phyloP scores from a whole-genome alignment of 2,797 vertebrate genomes.

The Acomys russatus region DNA sequence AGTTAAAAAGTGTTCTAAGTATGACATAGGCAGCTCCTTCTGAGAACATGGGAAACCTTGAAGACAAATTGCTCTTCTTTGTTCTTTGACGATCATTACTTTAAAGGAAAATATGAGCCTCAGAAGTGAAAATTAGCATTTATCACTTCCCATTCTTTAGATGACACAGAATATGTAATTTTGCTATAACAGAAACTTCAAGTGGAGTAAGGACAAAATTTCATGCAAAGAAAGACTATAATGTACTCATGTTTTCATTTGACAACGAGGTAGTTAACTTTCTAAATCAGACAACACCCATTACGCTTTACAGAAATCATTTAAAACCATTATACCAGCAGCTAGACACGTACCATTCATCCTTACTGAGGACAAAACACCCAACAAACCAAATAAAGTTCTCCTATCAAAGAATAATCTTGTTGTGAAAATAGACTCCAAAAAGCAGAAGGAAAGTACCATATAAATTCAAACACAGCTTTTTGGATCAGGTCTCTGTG shows the following conservation, averaged over 20 bases:
- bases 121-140: conserved; percentile 60
- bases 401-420: not conserved
- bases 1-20: conserved; percentile 41
- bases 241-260: conserved; percentile 14
- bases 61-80: conserved; percentile 36
- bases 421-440: conserved; percentile 48
- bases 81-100: conserved; percentile 27
- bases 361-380: not conserved
- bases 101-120: conserved; percentile 53
- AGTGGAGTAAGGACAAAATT: conserved; percentile 43
- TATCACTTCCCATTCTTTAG: not conserved
- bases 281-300: conserved; percentile 28
- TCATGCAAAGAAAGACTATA: conserved; percentile 49
- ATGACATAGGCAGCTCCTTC: not conserved
- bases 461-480: not conserved
- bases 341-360: conserved; percentile 3
- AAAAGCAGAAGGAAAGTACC: too few relatives aligned
- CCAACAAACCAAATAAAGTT: conserved; percentile 32
- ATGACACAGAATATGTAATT: conserved; percentile 47
- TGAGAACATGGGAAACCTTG: conserved; percentile 17
- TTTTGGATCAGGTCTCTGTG: not conserved
- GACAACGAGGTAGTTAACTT: conserved; percentile 14
- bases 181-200: conserved; percentile 37
- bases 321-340: conserved; percentile 34
- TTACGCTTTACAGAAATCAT: conserved; percentile 22